Percentiles rank a stretch among this genome's conserved stretches.
These are phyloP conservation scores for Chaetodon trifascialis DNA, from an alignment of 2,113 vertebrate species.

Conservation along the genomic window DNA sequence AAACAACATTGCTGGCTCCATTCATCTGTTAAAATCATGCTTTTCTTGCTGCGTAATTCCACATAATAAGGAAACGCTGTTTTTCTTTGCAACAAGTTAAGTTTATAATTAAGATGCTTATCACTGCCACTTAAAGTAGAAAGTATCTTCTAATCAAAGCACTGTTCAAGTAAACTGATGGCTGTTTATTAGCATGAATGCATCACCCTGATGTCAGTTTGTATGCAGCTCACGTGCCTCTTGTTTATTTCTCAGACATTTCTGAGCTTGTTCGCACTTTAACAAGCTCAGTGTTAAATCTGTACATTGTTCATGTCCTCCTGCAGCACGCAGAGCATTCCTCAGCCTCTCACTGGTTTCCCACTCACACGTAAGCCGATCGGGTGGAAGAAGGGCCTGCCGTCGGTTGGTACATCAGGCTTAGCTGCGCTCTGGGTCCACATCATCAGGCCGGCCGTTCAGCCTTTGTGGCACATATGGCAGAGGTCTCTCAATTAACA, in stretches of 20 bases:
- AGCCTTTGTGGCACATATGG: slow-evolving; percentile 64
- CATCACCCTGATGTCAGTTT: not conserved
- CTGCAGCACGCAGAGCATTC: slow-evolving; percentile 22
- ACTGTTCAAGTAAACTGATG: not conserved
- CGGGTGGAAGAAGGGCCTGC: slow-evolving; percentile 37
- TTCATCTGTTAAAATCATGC: not conserved
- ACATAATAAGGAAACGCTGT: not conserved
- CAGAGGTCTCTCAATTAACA: slow-evolving; percentile 71
- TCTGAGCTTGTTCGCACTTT: not conserved
- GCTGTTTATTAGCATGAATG: not conserved
- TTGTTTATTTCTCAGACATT: slow-evolving; percentile 10
- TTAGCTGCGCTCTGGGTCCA: slow-evolving; percentile 39
- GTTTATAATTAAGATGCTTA: not conserved
- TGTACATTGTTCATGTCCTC: slow-evolving; percentile 28
- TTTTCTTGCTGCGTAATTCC: not conserved
- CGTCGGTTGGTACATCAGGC: slow-evolving; percentile 57
- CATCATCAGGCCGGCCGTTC: not conserved
- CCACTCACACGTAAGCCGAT: slow-evolving; percentile 39
- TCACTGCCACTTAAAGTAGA: not conserved
- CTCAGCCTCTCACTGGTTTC: slow-evolving; percentile 29
- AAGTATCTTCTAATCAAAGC: not conserved
- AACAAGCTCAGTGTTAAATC: slow-evolving; percentile 48
- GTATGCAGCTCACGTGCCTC: not conserved
- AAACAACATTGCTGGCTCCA: not conserved
- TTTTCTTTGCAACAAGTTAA: not conserved